A percentile compares a stretch with the other conserved stretches of the same genome.
Conservation (phyloP, 2,113 vertebrate species). For the Paraplagusia blochii region DNA sequence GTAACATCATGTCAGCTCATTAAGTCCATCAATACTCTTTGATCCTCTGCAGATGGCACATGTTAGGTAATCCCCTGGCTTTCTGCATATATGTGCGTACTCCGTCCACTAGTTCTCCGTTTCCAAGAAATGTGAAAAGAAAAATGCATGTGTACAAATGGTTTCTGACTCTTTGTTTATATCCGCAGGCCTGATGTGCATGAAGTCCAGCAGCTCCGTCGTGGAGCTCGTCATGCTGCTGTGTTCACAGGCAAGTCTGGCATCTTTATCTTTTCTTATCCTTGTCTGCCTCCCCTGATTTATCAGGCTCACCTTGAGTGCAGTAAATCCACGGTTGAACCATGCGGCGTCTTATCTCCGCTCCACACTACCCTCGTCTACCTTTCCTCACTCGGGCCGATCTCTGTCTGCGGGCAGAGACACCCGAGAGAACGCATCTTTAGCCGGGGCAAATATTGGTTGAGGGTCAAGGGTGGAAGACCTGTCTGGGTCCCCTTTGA, state of each 20-base stretch:
- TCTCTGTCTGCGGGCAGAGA: slow-evolving; percentile 12
- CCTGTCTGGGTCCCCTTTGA: slow-evolving; percentile 91
- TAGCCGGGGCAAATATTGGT: slow-evolving; percentile 79
- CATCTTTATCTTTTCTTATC: slow-evolving; percentile 55
- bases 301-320: slow-evolving; percentile 62
- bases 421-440: slow-evolving; percentile 76
- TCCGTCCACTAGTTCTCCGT: neutral
- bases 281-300: slow-evolving; percentile 46
- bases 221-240: slow-evolving; percentile 99
- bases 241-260: slow-evolving; percentile 92
- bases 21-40: slow-evolving; percentile 72
- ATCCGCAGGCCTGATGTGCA: slow-evolving; percentile 90
- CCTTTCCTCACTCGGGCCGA: slow-evolving; percentile 27
- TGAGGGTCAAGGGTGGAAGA: slow-evolving; percentile 85
- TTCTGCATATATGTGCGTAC: neutral
- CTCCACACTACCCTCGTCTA: slow-evolving; percentile 32
- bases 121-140: neutral
- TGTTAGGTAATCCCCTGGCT: slow-evolving; percentile 45
- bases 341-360: slow-evolving; percentile 54
- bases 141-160: neutral
- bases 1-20: slow-evolving; percentile 80
- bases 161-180: slow-evolving; percentile 2
- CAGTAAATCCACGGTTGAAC: slow-evolving; percentile 67
- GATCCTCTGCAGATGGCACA: slow-evolving; percentile 65
- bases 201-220: slow-evolving; percentile 98